Base-by-base conservation (phyloP, 2,797 vertebrate genomes). In the Danionella dracula region DNA sequence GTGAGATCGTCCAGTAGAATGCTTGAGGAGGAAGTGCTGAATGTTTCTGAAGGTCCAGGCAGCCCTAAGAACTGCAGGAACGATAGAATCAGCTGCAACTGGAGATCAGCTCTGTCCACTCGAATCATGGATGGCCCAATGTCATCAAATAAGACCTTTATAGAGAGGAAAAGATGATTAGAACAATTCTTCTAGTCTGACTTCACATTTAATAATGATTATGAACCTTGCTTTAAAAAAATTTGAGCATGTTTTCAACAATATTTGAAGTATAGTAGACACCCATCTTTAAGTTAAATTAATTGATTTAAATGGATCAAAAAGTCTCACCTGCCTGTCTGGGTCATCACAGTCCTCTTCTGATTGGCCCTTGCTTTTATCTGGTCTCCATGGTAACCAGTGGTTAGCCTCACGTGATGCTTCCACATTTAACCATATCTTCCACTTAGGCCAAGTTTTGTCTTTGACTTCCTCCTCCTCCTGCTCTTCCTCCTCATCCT, bases 261-360 rank as follows among this genome's bases (percentile, higher is more conserved):
- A 37, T 35, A n/a, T n/a, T n/a, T n/a, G n/a, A n/a, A n/a, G n/a
- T n/a, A n/a, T n/a, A n/a, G n/a, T n/a, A 35, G 21, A 53, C n/a
- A 20, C 15, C 0, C 7, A 7, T 8, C n/a, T n/a, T n/a, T n/a
- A 1, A 13, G n/a, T 37, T 19, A 8, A 16, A 29, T 4, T 19
- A 4, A 7, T 20, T 3, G 32, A 42, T 45, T 34, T 1, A 45
- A 13, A 19, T 21, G 10, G 32, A 12, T n/a, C 8, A 21, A 29
- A 51, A 46, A 8, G 13, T 5, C 50, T 1, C 44, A 92, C 97
- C 92, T 99, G 97, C 86, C 95, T 90, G 84, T 99, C 97, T 0
- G 95, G 96, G 73, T 98, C 97, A 65, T 99, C 96, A 60, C 96
- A 99, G 76, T 98, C 95, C 40, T 98, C 95, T 58, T 94, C 93